phyloP scores from a whole-genome alignment of 2,888 invertebrate species.

The Biston stratarius region DNA sequence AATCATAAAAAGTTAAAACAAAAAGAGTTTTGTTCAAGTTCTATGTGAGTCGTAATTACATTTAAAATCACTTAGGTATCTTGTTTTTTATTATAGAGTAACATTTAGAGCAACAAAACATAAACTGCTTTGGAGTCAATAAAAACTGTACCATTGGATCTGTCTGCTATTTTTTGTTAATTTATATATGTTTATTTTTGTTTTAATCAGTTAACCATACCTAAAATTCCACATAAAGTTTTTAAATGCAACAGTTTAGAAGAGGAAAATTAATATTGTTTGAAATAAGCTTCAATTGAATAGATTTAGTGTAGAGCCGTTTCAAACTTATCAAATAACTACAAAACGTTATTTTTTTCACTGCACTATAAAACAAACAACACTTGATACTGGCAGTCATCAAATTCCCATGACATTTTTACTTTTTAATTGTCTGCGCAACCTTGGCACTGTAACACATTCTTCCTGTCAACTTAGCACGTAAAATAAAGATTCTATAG shows the following conservation, averaged over 20 bases:
- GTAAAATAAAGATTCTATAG: background rate
- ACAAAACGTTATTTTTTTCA: constrained; percentile 9
- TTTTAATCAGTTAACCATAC: background rate
- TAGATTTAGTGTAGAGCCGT: too few species aligned
- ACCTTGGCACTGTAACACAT: constrained; percentile 37
- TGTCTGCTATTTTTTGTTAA: background rate
- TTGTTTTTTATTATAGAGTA: constrained; percentile 22
- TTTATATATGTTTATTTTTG: background rate
- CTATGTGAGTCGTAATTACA: background rate
- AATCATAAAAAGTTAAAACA: background rate
- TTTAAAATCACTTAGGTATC: background rate
- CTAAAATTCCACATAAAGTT: background rate
- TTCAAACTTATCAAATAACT: too few species aligned
- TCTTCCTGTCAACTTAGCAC: constrained; percentile 21
- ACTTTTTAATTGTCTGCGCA: constrained; percentile 27
- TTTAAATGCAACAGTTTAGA: background rate
- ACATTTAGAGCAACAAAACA: constrained; percentile 25
- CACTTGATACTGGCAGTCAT: constrained; percentile 13
- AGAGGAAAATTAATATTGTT: background rate
- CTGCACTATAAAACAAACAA: constrained; percentile 30
- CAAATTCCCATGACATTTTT: constrained; percentile 40
- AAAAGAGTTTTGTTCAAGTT: background rate
- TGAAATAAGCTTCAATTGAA: too few species aligned
- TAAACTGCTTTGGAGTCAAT: constrained; percentile 27
- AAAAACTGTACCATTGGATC: constrained; percentile 16